Base-by-base conservation (phyloP, 2,113 vertebrate genomes). In the Nettapus auritus region DNA sequence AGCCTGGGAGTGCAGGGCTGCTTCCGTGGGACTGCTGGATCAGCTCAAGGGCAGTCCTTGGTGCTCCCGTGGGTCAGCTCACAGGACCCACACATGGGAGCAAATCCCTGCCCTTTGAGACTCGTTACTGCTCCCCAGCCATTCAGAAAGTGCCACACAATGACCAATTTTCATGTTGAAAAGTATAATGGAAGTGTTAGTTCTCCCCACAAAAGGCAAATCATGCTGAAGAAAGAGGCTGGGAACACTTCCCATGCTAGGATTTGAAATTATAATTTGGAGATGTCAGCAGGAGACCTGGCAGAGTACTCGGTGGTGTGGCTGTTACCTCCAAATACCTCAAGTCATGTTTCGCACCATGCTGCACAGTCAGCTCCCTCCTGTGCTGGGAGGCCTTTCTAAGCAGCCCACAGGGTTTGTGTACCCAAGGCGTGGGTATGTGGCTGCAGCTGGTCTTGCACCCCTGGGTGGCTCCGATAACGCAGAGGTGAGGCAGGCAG, bases 111-210 rank as follows among this genome's bases (percentile, higher is more conserved):
- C 46, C 11, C 46, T 22, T 48, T 9, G 20, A 48, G 46, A 48
- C 46, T 48, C 22, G 46, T 48, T 21, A 48, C 46, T 11, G 46
- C 46, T 46, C 44, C 44, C 44, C 36, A 17, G 16, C 38, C 29
- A 21, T 66, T 66, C 26, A 55, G 26, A 73, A 62, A 34, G 25
- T 36, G 60, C 6, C 44, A 26, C 20, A 15, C 2, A 2, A 4
- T 0, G 2, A 20, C 34, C 10, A 13, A 8, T 22, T 42, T 55
- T 56, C 19, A 1, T 56, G 62, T 50, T 11, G 36, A 46, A 60
- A 80, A 40, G 2, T 60, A 57, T 3, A 46, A 33, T 73, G 76
- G 22, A 55, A 34, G 10, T 69, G 22, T 8, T 44, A 53, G 22
- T 70, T 34, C 81, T 82, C 44, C 33, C 26, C 12, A 25, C 25